Conservation (phyloP, 2,797 vertebrate genomes). For the Darevskia nairensis region DNA sequence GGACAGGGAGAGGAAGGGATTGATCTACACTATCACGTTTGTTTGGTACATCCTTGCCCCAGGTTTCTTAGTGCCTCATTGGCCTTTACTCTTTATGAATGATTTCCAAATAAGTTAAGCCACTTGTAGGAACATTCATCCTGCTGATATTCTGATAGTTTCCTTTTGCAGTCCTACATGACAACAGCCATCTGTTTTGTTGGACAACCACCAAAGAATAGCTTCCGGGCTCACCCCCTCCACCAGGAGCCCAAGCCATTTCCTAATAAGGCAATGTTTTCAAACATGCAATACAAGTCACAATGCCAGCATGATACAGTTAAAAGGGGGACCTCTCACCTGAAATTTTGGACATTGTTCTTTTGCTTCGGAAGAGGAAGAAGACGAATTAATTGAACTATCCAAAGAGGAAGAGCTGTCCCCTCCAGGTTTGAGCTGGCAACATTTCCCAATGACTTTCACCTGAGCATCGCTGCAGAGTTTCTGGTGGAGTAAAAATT, state of each 20-base stretch:
- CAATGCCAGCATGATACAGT: background rate
- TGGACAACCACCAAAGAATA: constrained; percentile 11
- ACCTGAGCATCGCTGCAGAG: constrained; percentile 87
- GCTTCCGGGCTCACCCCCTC: background rate
- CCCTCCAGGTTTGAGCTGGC: constrained; percentile 90
- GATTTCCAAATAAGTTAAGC: background rate
- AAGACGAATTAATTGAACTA: constrained; percentile 87
- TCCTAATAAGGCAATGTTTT: constrained; percentile 16
- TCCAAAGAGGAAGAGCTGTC: constrained; percentile 96
- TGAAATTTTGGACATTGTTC: constrained; percentile 84
- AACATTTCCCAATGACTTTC: constrained; percentile 93
- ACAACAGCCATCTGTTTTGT: constrained; percentile 20
- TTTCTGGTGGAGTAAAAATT: constrained; percentile 79
- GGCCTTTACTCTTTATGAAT: background rate
- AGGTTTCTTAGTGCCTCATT: background rate
- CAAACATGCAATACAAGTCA: background rate
- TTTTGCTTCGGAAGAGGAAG: constrained; percentile 80
- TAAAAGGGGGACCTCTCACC: constrained; percentile 75
- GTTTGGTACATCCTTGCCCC: background rate
- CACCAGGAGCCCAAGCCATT: background rate
- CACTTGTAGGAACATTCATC: background rate
- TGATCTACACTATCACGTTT: background rate
- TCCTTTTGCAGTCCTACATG: background rate
- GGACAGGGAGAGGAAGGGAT: background rate
- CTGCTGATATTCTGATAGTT: constrained; percentile 5